A percentile compares a stretch with the other conserved stretches of the same genome.
Evolutionary conservation across 2,113 vertebrate genomes (phyloP).

Genomic region (Pampusana beccarii): DNA sequence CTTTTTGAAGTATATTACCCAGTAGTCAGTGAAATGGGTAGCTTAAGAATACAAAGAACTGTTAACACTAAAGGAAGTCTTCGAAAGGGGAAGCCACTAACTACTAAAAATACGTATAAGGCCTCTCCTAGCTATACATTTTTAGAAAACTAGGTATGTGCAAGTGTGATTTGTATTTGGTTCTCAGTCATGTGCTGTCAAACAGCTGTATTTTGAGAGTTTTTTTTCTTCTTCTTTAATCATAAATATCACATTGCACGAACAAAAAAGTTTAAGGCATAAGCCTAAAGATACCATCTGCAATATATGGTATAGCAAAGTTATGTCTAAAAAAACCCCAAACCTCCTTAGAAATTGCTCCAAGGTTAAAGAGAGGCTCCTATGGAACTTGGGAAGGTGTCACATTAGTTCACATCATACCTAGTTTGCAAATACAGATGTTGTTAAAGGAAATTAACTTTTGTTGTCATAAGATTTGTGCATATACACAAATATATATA

Average conservation of each 20-base stretch:
- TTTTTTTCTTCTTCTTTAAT: background rate
- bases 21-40: background rate
- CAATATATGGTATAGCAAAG: background rate
- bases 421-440: background rate
- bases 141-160: background rate
- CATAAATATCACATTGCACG: background rate
- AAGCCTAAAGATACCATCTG: background rate
- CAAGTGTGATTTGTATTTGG: background rate
- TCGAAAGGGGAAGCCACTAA: background rate
- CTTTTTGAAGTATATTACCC: background rate
- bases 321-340: background rate
- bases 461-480: background rate
- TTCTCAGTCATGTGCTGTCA: background rate
- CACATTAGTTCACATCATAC: background rate
- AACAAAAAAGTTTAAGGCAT: background rate
- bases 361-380: background rate
- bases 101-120: background rate
- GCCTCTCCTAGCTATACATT: background rate
- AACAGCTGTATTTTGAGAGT: background rate
- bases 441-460: conserved; percentile 10
- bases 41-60: background rate
- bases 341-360: background rate
- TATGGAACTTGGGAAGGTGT: background rate
- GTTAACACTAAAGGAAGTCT: background rate
- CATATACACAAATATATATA: background rate